These are phyloP conservation scores for Enteromius fasciolatus DNA, from an alignment of 2,797 vertebrate genomes.

Conservation along the genomic window DNA sequence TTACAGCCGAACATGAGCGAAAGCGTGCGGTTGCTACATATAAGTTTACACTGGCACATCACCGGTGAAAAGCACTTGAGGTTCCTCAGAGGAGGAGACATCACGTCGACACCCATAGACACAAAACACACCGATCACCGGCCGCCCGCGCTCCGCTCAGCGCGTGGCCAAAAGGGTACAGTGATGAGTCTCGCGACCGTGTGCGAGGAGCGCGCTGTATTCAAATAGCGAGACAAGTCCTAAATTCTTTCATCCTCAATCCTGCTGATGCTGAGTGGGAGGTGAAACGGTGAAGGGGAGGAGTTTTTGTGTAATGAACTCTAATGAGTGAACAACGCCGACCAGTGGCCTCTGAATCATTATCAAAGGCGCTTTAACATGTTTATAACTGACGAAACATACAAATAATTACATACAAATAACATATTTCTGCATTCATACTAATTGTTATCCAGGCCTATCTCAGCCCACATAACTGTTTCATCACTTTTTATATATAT, in stretches of 20 bases:
- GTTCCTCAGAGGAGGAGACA: conserved; percentile 79
- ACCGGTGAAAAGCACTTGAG: conserved; percentile 84
- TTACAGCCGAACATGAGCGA: conserved; percentile 85
- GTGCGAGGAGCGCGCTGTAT: not conserved
- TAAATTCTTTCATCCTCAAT: not conserved
- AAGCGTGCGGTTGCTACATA: conserved; percentile 85
- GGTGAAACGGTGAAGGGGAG: not conserved
- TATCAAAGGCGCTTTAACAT: not conserved
- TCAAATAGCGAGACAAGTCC: not conserved
- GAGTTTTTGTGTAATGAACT: not conserved
- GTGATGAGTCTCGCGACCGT: conserved; percentile 10
- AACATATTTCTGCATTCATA: not conserved
- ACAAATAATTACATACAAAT: no score
- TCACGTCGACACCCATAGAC: conserved; percentile 72
- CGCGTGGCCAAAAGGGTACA: conserved; percentile 15
- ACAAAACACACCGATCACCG: conserved; percentile 63
- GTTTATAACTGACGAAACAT: not conserved
- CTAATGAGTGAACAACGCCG: conserved; percentile 3
- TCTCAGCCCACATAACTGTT: not conserved
- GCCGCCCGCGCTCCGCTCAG: conserved; percentile 16
- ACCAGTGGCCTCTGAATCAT: not conserved
- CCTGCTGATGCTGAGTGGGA: conserved; percentile 4
- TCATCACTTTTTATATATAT: not conserved
- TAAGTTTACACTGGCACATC: conserved; percentile 87
- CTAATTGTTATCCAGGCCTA: not conserved